Percentiles rank a stretch among this genome's conserved stretches.
These are phyloP conservation scores for Poeciliopsis occidentalis DNA, from an alignment of 2,113 vertebrate species.

Conservation along the genomic window DNA sequence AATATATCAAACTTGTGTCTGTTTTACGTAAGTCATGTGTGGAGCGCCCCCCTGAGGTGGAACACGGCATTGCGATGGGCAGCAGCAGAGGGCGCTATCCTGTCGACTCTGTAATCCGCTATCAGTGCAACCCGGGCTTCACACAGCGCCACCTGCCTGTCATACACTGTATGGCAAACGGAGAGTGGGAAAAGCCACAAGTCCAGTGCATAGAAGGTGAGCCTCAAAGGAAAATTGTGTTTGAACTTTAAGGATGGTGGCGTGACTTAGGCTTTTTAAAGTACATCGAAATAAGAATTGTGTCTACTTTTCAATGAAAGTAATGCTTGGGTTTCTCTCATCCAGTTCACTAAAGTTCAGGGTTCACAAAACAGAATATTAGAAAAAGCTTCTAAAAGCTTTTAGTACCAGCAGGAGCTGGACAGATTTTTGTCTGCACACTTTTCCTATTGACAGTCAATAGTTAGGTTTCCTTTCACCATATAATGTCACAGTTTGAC, in stretches of 20 bases:
- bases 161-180: slow-evolving; percentile 87
- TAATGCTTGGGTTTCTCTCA: too few species aligned
- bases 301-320: too few species aligned
- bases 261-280: too few species aligned
- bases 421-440: too few species aligned
- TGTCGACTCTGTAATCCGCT: slow-evolving; percentile 89
- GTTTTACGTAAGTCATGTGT: slow-evolving; percentile 81
- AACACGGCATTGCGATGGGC: slow-evolving; percentile 86
- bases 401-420: too few species aligned
- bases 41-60: slow-evolving; percentile 83
- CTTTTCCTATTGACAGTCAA: too few species aligned
- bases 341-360: too few species aligned
- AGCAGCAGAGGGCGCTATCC: slow-evolving; percentile 84
- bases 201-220: slow-evolving; percentile 91
- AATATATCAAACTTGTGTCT: not conserved
- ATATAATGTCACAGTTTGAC: too few species aligned
- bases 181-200: slow-evolving; percentile 91
- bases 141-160: slow-evolving; percentile 90
- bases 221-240: slow-evolving; percentile 33
- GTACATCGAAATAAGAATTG: too few species aligned
- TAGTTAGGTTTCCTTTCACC: too few species aligned
- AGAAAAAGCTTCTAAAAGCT: too few species aligned
- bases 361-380: too few species aligned
- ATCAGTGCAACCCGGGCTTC: slow-evolving; percentile 89
- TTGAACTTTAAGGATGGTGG: not conserved